These are phyloP conservation scores for Esperia sulphurella DNA, from an alignment of 2,888 invertebrate species.

Conservation along the genomic window DNA sequence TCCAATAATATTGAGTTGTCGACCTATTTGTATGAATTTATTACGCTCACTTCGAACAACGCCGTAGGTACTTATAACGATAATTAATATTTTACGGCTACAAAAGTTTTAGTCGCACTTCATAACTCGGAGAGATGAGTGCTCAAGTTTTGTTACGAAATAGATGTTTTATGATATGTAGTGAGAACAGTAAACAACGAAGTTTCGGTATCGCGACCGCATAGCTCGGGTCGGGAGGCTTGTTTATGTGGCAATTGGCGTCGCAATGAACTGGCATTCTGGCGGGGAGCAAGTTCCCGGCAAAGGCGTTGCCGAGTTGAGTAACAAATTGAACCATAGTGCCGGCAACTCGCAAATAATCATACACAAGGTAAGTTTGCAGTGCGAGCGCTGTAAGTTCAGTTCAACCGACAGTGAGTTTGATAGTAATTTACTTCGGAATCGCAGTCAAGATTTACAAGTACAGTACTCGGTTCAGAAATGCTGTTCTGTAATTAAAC, in stretches of 20 bases:
- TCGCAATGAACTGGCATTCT: conserved; percentile 56
- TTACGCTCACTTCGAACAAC: background rate
- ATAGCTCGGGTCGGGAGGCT: conserved; percentile 49
- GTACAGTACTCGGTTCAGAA: conserved; percentile 1
- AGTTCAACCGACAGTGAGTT: conserved; percentile 45
- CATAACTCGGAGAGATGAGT: conserved; percentile 30
- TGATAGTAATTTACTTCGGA: conserved; percentile 53
- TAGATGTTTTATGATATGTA: conserved; percentile 45
- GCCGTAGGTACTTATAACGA: background rate
- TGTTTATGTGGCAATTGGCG: conserved; percentile 72
- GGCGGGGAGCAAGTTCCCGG: conserved; percentile 49
- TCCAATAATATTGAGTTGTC: conserved; percentile 13
- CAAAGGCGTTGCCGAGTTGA: conserved; percentile 56
- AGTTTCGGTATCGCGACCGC: conserved; percentile 55
- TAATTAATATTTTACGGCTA: conserved; percentile 30
- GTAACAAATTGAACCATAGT: conserved; percentile 64
- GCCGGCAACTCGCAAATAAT: conserved; percentile 62
- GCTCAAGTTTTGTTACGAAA: conserved; percentile 26
- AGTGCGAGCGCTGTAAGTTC: conserved; percentile 41
- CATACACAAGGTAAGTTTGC: conserved; percentile 60
- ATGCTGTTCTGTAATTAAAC: background rate
- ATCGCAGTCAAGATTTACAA: conserved; percentile 46
- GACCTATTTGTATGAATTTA: background rate
- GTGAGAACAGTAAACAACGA: conserved; percentile 53
- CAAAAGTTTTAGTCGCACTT: conserved; percentile 26